Evolutionary conservation across 2,888 invertebrate genomes (phyloP).

Genomic region (Thysanoteuthis rhombus): DNA sequence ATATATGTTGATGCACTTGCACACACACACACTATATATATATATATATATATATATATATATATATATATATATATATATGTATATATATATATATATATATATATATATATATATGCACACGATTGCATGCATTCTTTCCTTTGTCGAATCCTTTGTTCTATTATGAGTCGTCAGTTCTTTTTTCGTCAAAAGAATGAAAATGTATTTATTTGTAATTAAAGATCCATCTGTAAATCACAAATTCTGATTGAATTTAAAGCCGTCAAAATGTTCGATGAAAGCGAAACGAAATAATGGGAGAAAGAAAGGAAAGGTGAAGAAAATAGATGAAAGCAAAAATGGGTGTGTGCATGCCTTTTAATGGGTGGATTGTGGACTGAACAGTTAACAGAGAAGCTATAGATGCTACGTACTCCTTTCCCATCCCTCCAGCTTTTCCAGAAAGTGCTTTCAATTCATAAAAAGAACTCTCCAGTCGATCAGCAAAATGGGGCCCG

Average conservation of each 20-base stretch:
- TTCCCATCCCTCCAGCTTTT: neutral
- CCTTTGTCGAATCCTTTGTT: neutral
- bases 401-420: neutral
- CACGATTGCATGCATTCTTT: neutral
- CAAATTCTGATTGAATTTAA: neutral
- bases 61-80: neutral
- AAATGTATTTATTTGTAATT: neutral
- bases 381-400: neutral
- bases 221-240: conserved; percentile 12
- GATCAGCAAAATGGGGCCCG: neutral
- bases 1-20: neutral
- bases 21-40: neutral
- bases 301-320: neutral
- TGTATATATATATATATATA: no score
- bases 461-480: neutral
- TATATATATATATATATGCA: neutral
- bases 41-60: neutral
- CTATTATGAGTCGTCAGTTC: neutral
- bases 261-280: neutral
- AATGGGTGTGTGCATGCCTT: neutral
- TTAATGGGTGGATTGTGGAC: conserved; percentile 12
- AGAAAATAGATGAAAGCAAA: neutral
- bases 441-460: neutral
- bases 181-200: neutral
- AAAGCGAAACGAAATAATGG: neutral